A percentile compares a stretch with the other conserved stretches of the same genome.
phyloP scores from a whole-genome alignment of 2,113 vertebrate genomes.

The Lasiurus borealis region DNA sequence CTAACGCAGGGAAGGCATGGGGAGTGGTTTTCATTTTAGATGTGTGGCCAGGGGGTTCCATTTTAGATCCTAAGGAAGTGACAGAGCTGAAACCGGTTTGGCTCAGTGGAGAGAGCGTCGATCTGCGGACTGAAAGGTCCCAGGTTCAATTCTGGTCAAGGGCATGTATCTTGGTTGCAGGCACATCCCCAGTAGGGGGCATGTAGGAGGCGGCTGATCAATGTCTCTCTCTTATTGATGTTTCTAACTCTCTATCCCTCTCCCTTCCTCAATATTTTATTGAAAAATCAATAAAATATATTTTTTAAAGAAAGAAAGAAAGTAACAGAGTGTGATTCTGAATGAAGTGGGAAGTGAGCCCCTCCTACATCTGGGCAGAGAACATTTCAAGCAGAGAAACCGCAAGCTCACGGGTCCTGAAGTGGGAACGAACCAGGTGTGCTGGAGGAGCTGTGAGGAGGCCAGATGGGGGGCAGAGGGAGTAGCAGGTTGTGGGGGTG shows the following conservation, averaged over 20 bases:
- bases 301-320: background rate
- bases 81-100: too few relatives aligned
- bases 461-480: background rate
- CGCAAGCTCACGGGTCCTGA: fast-evolving
- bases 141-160: too few relatives aligned
- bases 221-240: too few relatives aligned
- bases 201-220: too few relatives aligned
- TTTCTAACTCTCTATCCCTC: too few relatives aligned
- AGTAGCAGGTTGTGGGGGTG: background rate
- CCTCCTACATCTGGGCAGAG: background rate
- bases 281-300: too few relatives aligned
- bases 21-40: background rate
- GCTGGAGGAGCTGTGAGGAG: background rate
- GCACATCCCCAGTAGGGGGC: too few relatives aligned
- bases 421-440: fast-evolving
- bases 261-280: too few relatives aligned
- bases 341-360: background rate
- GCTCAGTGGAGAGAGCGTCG: too few relatives aligned
- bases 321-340: background rate
- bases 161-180: too few relatives aligned
- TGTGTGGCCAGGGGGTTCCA: background rate
- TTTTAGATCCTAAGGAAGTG: background rate
- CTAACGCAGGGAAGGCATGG: background rate
- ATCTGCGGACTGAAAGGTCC: too few relatives aligned
- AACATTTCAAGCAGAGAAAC: background rate